Evolutionary conservation across 2,113 vertebrate species (phyloP).

Genomic region (Canis aureus): DNA sequence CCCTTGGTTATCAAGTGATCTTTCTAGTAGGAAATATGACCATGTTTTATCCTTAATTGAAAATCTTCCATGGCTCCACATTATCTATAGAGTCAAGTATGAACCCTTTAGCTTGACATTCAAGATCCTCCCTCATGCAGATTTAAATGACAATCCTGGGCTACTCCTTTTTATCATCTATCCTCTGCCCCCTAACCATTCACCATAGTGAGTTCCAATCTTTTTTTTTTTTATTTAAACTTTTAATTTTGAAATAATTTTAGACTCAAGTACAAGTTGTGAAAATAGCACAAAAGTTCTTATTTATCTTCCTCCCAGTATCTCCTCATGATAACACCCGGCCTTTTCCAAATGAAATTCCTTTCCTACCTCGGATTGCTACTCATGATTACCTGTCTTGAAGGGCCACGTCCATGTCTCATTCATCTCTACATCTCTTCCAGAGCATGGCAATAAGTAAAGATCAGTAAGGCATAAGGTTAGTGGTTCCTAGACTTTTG

Average conservation of each 20-base stretch:
- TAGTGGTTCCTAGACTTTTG: not conserved
- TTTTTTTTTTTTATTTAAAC: not conserved
- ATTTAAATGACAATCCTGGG: not conserved
- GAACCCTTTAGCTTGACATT: not conserved
- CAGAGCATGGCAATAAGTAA: not conserved
- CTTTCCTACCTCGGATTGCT: not conserved
- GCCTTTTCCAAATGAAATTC: not conserved
- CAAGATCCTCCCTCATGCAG: not conserved
- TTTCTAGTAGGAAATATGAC: not conserved
- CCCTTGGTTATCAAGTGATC: not conserved
- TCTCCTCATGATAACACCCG: not conserved
- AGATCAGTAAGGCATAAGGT: not conserved
- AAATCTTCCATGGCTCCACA: not conserved
- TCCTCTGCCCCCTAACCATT: not conserved
- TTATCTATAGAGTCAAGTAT: not conserved
- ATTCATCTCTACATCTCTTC: not conserved
- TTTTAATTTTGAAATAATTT: slow-evolving; percentile 59
- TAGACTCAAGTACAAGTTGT: not conserved
- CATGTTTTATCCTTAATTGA: slow-evolving; percentile 2
- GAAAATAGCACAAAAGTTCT: not conserved
- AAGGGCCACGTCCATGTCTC: not conserved
- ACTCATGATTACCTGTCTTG: not conserved
- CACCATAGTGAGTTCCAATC: not conserved
- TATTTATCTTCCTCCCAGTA: not conserved
- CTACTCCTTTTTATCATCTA: not conserved